A percentile compares a stretch with the other conserved stretches of the same genome.
Evolutionary conservation across 2,888 invertebrate species (phyloP).

Genomic region (Proisotoma minuta): DNA sequence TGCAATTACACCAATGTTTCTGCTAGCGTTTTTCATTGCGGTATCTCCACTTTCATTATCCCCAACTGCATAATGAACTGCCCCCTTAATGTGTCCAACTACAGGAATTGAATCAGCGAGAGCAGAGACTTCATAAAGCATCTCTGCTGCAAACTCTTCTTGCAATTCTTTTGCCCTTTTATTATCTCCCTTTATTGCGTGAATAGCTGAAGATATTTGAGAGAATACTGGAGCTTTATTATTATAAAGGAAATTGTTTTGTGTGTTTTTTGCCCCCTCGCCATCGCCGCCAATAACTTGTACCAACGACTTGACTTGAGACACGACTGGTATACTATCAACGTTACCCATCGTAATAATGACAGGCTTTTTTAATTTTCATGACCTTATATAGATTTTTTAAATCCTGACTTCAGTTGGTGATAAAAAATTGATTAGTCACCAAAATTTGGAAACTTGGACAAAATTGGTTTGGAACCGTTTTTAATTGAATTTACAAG

Average conservation of each 20-base stretch:
- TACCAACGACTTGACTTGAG: constrained; percentile 31
- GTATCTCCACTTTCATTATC: constrained; percentile 41
- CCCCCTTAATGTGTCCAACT: constrained; percentile 45
- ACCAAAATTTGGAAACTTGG: too few species aligned
- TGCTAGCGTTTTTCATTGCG: constrained; percentile 43
- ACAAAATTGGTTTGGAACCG: too few species aligned
- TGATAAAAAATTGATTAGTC: too few species aligned
- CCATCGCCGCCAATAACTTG: constrained; percentile 33
- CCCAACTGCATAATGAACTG: constrained; percentile 40
- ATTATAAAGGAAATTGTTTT: constrained; percentile 33
- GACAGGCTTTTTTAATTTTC: too few species aligned
- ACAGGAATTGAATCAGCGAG: constrained; percentile 36
- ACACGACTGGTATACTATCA: constrained; percentile 33
- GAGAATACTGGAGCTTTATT: constrained; percentile 37
- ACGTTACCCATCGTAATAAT: constrained; percentile 42
- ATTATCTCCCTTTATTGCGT: constrained; percentile 32
- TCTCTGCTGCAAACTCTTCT: constrained; percentile 36
- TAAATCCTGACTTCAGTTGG: too few species aligned
- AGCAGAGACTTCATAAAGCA: constrained; percentile 15
- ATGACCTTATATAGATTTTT: too few species aligned
- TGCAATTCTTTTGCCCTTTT: constrained; percentile 28
- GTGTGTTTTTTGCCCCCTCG: constrained; percentile 28
- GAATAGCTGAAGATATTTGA: constrained; percentile 34
- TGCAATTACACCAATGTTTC: constrained; percentile 40
- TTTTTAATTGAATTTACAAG: too few species aligned